Base-by-base conservation (phyloP, 2,888 invertebrate genomes). In the Gari tellinella region DNA sequence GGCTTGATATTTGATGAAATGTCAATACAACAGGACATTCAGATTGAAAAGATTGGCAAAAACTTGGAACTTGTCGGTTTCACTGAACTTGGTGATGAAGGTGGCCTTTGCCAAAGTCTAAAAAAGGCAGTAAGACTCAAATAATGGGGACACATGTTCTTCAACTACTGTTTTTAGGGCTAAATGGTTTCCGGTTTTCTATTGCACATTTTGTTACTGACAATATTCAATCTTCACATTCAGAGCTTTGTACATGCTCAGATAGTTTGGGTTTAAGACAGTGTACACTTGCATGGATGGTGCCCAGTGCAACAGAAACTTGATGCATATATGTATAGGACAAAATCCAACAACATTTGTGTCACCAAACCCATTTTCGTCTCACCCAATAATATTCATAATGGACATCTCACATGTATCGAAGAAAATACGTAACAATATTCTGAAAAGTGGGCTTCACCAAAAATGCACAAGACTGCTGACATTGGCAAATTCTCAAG, bases 241-340 rank as follows among this genome's bases (percentile, higher is more conserved):
- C 63, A 63, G 53, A 26, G 57, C 70, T 15, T 61, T 74, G 21
- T 25, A 60, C 8, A n/a, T 21, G 2, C 38, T 78, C n/a, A 19
- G 48, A 15, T 41, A 14, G 15, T 61, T 38, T 63, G 68, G 67
- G 8, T 79, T 74, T 45, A 48, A 56, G 23, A 65, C 63, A 8
- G 15, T 64, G 10, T 78, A 67, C 49, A 70, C 64, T 8, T 72
- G 72, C 55, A 79, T 79, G 74, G 72, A 79, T 58, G 70, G 78
- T 12, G 70, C 78, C 14, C 55, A 55, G 5, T 38, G 52, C 12
- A 81, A 81, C 51, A 60, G 78, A 31, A 49, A 5, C 10, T 60
- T 64, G 15, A 19, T 72, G 43, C 55, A 72, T 8, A 43, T 19
- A 14, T 53, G 60, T 55, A 2, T 60, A n/a, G 70, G 56, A 55